phyloP scores from a whole-genome alignment of 2,113 vertebrate genomes.

The Procavia capensis region DNA sequence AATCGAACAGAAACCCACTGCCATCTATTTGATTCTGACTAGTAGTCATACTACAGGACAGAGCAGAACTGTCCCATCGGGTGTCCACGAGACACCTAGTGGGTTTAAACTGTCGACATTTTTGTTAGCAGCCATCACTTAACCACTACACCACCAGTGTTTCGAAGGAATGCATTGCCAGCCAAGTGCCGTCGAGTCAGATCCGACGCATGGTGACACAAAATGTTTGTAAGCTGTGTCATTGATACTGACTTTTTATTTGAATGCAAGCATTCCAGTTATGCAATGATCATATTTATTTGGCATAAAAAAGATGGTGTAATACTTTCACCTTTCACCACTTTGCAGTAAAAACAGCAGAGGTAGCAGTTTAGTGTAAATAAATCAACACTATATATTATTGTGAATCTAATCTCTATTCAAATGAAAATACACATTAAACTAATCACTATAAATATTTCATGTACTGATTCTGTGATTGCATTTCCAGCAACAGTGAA shows the following conservation, averaged over 20 bases:
- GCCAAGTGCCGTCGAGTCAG: too few relatives aligned
- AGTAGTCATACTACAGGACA: too few relatives aligned
- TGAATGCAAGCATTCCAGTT: background rate
- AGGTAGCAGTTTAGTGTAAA: background rate
- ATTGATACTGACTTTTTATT: background rate
- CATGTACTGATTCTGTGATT: background rate
- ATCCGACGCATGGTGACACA: too few relatives aligned
- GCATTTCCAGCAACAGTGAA: background rate
- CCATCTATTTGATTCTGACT: too few relatives aligned
- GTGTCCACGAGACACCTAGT: too few relatives aligned
- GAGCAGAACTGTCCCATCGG: too few relatives aligned
- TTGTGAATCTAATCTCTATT: background rate
- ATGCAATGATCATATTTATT: background rate
- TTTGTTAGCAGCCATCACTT: too few relatives aligned
- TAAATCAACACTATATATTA: background rate
- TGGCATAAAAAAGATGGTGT: background rate
- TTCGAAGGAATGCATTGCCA: too few relatives aligned
- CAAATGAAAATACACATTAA: background rate
- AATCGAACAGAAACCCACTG: too few relatives aligned
- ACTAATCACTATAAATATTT: background rate
- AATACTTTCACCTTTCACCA: background rate
- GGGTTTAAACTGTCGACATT: too few relatives aligned
- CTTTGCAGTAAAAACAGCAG: background rate
- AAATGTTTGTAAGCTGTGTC: background rate
- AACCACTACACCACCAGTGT: too few relatives aligned